Base-by-base conservation (phyloP, 2,797 vertebrate species). In the Anguilla pacifica region DNA sequence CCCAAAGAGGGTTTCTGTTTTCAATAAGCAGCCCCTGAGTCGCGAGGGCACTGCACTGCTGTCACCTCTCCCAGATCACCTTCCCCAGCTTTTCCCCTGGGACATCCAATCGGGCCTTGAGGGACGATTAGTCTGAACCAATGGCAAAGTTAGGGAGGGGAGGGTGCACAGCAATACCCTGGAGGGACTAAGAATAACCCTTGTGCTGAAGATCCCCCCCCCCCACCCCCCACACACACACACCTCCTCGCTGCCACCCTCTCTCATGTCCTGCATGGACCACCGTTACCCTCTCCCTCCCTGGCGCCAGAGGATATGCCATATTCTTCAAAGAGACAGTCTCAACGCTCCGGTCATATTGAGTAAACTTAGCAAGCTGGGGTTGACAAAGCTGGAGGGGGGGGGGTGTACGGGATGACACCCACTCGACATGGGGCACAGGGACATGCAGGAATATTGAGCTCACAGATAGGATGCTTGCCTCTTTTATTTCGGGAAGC, bases 111-210 rank as follows among this genome's bases (percentile, higher is more conserved):
- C 93, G 85, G 93, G 93, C 93, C 91, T 89, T 87, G 89, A 90
- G 1, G 91, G 92, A 93, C 93, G 91, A 94, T 94, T 95, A 94
- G 88, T 90, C 89, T 95, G 93, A 95, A 94, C 91, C 94, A 89
- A 92, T 84, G 87, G 88, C 87, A 86, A 84, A 46, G 28, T 6
- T 74, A 46, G 25, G 86, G 88, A 88, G 83, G 77, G 84, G 43
- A 35, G 22, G 70, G 17, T 31, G 83, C 79, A 79, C 81, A 87
- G 81, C 39, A 77, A 35, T 28, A 87, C 11, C 89, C 91, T 67
- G 87, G 90, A 88, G 2, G 88, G 90, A 74, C 87, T 88, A 89
- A 89, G 89, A 92, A 91, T 88, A 91, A 85, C 81, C 79, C 84
- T 31, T 22, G 25, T 61, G 43, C n/a, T 31, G 2, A 15, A 25